phyloP scores from a whole-genome alignment of 2,888 invertebrate genomes.

The Lasioglossum leucozonium region DNA sequence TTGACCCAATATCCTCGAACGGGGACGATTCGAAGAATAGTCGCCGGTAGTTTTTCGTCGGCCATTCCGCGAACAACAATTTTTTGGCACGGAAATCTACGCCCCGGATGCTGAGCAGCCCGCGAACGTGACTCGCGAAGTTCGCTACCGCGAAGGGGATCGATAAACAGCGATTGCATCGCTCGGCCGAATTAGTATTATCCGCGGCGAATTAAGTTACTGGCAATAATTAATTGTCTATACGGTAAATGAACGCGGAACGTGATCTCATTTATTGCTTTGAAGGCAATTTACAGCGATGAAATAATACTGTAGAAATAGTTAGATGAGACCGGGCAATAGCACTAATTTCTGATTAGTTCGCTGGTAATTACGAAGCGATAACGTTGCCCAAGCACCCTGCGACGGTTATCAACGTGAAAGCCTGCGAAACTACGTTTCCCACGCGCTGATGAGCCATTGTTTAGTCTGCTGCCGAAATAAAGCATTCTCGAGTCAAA shows the following conservation, averaged over 20 bases:
- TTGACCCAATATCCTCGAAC: constrained; percentile 1
- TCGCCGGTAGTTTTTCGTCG: not conserved
- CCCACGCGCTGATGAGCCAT: constrained; percentile 40
- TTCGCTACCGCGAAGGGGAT: not conserved
- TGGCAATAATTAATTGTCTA: constrained; percentile 38
- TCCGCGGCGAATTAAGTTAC: constrained; percentile 42
- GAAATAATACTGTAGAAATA: constrained; percentile 50
- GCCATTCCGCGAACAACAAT: not conserved
- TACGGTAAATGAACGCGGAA: constrained; percentile 44
- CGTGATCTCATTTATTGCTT: constrained; percentile 36
- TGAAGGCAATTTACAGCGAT: constrained; percentile 44
- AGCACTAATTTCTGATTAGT: constrained; percentile 55
- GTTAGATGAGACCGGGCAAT: constrained; percentile 33
- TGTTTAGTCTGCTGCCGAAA: constrained; percentile 27
- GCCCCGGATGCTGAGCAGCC: not conserved
- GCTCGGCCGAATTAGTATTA: constrained; percentile 30
- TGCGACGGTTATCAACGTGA: constrained; percentile 47
- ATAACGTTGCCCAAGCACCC: constrained; percentile 38
- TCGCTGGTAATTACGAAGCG: constrained; percentile 46
- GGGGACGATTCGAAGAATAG: not conserved
- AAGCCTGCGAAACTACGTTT: constrained; percentile 24
- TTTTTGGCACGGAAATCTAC: not conserved
- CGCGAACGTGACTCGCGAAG: constrained; percentile 1
- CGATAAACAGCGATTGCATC: constrained; percentile 5
- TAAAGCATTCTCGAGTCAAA: constrained; percentile 42